Conservation (phyloP, 2,888 invertebrate species). For the Petrolisthes cinctipes region DNA sequence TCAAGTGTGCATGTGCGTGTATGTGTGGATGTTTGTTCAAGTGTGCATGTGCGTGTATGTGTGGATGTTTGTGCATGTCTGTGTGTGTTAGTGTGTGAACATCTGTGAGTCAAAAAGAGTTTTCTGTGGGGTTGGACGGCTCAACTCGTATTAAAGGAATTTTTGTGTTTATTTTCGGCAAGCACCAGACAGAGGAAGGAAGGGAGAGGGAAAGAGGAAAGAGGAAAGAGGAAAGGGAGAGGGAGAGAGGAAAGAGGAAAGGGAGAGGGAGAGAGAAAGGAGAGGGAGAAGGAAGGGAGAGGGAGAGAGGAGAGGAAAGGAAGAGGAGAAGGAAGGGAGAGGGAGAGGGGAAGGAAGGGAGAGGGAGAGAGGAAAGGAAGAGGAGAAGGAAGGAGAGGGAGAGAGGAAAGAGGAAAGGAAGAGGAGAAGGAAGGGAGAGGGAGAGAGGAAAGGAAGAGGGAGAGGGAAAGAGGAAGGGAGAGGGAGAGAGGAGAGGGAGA, state of each 20-base stretch:
- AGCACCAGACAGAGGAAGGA: neutral
- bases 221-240: neutral
- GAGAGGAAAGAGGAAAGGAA: neutral
- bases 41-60: neutral
- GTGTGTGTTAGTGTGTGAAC: neutral
- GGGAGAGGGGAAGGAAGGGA: neutral
- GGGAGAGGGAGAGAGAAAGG: neutral
- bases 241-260: neutral
- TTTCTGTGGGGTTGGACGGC: no score
- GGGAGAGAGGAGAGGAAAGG: slow-evolving; percentile 3
- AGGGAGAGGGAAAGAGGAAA: neutral
- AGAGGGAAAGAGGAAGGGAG: neutral
- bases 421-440: neutral
- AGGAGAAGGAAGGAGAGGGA: neutral
- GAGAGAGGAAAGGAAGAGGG: neutral
- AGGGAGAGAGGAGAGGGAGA: neutral
- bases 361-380: neutral
- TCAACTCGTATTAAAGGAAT: no score
- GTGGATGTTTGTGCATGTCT: slow-evolving; percentile 4
- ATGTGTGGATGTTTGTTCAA: neutral
- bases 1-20: neutral
- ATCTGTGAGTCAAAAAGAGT: neutral
- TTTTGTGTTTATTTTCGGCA: no score
- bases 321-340: slow-evolving; percentile 3
- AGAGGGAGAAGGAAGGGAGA: slow-evolving; percentile 12